A percentile compares a stretch with the other conserved stretches of the same genome.
Evolutionary conservation across 2,113 vertebrate genomes (phyloP).

Genomic region (Mustelus asterias): DNA sequence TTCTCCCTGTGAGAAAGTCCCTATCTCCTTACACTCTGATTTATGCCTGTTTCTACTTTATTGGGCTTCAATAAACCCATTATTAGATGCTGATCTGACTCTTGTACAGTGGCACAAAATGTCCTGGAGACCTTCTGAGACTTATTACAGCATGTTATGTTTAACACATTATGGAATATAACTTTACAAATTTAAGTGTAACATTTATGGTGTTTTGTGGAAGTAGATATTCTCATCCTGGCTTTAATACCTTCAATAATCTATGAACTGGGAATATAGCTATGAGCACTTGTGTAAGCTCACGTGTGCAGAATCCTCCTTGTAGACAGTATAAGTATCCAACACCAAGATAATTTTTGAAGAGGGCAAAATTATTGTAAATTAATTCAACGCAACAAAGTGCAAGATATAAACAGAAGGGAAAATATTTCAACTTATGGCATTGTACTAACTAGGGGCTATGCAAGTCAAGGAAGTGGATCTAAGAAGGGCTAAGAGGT

Average conservation of each 20-base stretch:
- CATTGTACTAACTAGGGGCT: neutral
- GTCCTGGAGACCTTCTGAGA: neutral
- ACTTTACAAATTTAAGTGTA: neutral
- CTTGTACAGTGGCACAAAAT: neutral
- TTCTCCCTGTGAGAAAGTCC: neutral
- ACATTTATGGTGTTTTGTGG: neutral
- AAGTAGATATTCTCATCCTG: neutral
- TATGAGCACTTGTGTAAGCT: neutral
- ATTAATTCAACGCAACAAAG: neutral
- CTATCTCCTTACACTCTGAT: neutral
- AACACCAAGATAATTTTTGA: neutral
- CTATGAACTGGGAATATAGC: neutral
- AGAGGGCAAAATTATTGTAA: neutral
- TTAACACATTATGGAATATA: neutral
- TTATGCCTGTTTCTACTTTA: neutral
- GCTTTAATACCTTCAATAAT: neutral
- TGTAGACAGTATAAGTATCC: neutral
- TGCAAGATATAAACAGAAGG: neutral
- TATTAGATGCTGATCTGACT: neutral
- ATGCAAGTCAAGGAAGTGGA: neutral
- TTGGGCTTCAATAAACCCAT: neutral
- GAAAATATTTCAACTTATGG: neutral
- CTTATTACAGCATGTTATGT: neutral
- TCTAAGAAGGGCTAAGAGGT: neutral
- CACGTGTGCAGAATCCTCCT: neutral